phyloP scores from a whole-genome alignment of 2,797 vertebrate species.

The Stomatorhinus walkeri region DNA sequence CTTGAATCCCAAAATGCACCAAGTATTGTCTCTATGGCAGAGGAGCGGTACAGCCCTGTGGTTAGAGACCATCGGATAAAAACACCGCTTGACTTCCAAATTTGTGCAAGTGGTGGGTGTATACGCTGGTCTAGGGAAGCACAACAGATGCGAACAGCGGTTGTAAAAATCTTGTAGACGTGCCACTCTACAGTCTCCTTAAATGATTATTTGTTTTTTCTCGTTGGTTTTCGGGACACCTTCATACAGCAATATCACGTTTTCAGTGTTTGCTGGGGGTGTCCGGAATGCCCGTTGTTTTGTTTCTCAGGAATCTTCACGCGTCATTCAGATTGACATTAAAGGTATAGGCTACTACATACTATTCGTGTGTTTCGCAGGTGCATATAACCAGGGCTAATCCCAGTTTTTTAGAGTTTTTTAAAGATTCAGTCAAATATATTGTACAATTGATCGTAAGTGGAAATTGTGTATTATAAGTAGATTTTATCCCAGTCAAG shows the following conservation, averaged over 20 bases:
- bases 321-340: slow-evolving; percentile 46
- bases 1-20: background rate
- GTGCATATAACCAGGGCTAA: background rate
- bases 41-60: background rate
- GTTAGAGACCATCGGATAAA: background rate
- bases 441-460: background rate
- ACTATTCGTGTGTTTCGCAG: background rate
- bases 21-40: background rate
- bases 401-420: background rate
- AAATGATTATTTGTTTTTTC: background rate
- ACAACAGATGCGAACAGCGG: background rate
- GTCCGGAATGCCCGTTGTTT: slow-evolving; percentile 50
- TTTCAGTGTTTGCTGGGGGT: slow-evolving; percentile 22
- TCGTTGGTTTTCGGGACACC: background rate
- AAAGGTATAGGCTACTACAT: background rate
- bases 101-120: background rate
- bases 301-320: slow-evolving; percentile 44
- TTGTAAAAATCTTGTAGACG: background rate
- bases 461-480: background rate
- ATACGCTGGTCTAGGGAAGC: background rate
- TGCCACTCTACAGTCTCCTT: background rate
- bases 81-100: background rate
- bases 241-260: slow-evolving; percentile 26
- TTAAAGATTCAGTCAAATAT: background rate
- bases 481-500: background rate